phyloP scores from a whole-genome alignment of 2,797 vertebrate genomes.

The Dipus sagitta region DNA sequence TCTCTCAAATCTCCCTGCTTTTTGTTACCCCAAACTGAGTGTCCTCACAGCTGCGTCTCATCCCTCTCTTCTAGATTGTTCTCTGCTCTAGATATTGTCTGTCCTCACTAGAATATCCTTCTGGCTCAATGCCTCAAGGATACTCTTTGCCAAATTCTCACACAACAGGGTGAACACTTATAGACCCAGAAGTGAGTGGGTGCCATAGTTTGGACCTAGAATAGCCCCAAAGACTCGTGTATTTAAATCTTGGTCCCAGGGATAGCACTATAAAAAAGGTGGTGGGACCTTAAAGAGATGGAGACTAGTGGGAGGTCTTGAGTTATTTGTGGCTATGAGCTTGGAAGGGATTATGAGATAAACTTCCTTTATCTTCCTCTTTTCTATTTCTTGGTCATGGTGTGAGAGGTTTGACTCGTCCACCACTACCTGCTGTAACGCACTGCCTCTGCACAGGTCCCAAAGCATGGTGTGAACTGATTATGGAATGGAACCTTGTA shows the following conservation, averaged over 20 bases:
- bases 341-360: neutral
- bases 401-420: neutral
- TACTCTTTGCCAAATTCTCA: neutral
- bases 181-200: neutral
- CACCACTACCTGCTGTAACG: neutral
- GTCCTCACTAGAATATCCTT: neutral
- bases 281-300: neutral
- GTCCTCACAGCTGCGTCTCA: neutral
- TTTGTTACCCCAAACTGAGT: neutral
- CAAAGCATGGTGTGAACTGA: neutral
- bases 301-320: too few relatives aligned
- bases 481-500: neutral
- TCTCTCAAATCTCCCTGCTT: neutral
- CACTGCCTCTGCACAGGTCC: neutral
- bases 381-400: neutral
- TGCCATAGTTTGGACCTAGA: neutral
- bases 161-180: neutral
- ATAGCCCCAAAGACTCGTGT: neutral
- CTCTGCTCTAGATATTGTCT: neutral
- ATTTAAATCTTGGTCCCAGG: too few relatives aligned
- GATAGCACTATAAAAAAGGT: neutral
- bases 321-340: neutral
- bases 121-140: neutral
- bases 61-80: neutral
- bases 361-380: neutral